Percentiles rank a stretch among this genome's conserved stretches.
Evolutionary conservation across 2,113 vertebrate genomes (phyloP).

Genomic region (Platycercus adscitus): DNA sequence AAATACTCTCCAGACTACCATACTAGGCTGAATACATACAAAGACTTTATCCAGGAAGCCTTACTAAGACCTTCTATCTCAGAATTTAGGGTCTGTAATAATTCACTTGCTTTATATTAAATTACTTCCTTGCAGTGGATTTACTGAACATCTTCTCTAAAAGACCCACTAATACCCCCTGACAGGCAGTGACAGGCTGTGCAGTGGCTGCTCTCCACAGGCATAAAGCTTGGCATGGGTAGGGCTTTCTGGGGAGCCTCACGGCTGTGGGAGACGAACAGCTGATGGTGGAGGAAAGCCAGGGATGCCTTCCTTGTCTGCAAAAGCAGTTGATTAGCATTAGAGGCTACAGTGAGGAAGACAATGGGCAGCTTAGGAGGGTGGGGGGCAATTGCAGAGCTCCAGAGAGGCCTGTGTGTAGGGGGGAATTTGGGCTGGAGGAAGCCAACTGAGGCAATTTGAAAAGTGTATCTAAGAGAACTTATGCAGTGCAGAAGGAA

Average conservation of each 20-base stretch:
- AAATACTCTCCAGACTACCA: not conserved
- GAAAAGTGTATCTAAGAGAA: not conserved
- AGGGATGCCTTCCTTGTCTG: not conserved
- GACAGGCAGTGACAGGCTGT: not conserved
- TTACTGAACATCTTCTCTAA: not conserved
- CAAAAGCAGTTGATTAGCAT: not conserved
- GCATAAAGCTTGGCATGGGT: not conserved
- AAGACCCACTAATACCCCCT: not conserved
- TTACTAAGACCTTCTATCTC: not conserved
- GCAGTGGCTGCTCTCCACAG: not conserved
- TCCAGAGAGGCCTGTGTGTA: not conserved
- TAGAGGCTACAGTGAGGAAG: not conserved
- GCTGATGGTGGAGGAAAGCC: not conserved
- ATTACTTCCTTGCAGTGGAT: not conserved
- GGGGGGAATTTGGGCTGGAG: not conserved
- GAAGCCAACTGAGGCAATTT: not conserved
- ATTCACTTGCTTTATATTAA: not conserved
- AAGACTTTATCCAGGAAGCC: not conserved
- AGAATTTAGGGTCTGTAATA: not conserved
- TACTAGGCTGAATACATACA: not conserved
- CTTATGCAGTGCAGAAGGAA: not conserved
- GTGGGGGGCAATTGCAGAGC: not conserved
- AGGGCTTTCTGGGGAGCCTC: not conserved
- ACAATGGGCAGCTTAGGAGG: fast-evolving
- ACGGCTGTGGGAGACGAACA: not conserved